Evolutionary conservation across 2,888 invertebrate species (phyloP), one percentile per base, ranked within the genome.

Genomic region (Oxystoma pomonae): DNA sequence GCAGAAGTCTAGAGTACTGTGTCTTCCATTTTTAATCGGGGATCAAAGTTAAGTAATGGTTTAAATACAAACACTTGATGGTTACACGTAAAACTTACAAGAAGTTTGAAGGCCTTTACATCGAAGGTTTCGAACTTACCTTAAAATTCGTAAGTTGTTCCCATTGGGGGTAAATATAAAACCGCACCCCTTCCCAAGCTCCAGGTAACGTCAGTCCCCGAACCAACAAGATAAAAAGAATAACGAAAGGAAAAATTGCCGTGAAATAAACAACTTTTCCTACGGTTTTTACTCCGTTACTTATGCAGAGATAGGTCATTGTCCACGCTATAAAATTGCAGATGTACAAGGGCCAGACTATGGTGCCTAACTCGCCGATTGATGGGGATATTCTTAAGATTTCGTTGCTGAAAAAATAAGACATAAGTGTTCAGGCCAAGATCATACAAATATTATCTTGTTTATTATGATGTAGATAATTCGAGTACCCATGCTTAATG

Each of bases 251-350:
- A 78, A 93, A 93, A 17, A 90, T 83, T 0, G 94, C 94, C 0
- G 94, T 94, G 75, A 95, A 90, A 78, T 95, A 96, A 9, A 95
- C 94, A 49, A 90, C 91, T 84, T 92, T 93, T 75, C 92, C 92
- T 21, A 92, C 90, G 79, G 91, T 90, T 81, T 92, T 90, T 66
- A 96, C 92, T 58, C 96, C 94, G 71, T 91, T 90, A 80, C 89
- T 89, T 68, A 94, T 90, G 78, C 94, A 94, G 59, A 93, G 81
- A 78, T 91, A 96, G 16, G 92, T 88, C 58, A 92, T 78, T 12
- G 90, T 74, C 95, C 95, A 96, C 52, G 90, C 88, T 19, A 93
- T 79, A 0, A 89, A 74, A 63, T 94, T 86, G 72, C 89, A 89
- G 65, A 86, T 79, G 57, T 94, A 89, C 57, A 96, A 81, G 1